Base-by-base conservation (phyloP, 2,888 invertebrate genomes). In the Dermolepida albohirtum region DNA sequence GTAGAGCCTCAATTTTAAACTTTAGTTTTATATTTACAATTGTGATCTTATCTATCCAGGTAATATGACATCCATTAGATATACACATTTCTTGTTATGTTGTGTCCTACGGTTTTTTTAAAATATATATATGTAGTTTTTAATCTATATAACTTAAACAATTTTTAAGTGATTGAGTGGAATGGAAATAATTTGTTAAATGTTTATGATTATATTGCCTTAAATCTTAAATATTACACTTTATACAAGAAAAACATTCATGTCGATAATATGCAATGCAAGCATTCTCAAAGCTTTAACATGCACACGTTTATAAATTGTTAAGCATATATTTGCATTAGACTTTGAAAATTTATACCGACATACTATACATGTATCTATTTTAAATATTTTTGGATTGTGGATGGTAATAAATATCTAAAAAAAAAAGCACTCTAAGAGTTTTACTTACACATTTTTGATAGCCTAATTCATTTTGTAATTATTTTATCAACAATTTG, bases 1-100 rank as follows among this genome's bases (percentile, higher is more conserved):
- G 41, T 78, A 73, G 43, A 40, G 1, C 7, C 17, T 34, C 22
- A 51, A 16, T 50, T 5, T 8, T 50, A 8, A 50, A 8, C 40
- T 40, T 40, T 40, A 51, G 11, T 54, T 52, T 52, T 52, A 34
- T 34, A 29, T 12, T 34, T 52, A 51, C 29, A 16, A 54, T 54
- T 54, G 54, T 54, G 54, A 54, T 54, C 40, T 54, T 54, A 54
- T 17, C 54, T 54, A 54, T 44, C 27, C 43, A 27, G 59, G 59
- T 44, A 17, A 27, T 14, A 59, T 59, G 27, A 43, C 43, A 44
- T 59, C 47, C 47, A 27, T 22, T 44, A 44, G 44, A 27, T 12
- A 27, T 39, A 34, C 27, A 27, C 34, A 27, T 39, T 63, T 29
- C 12, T 27, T 6, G 6, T 16, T 27, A 16, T 27, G 14, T 39